Conservation (phyloP, 2,113 vertebrate genomes). For the Cyphomyrus plagiostoma region DNA sequence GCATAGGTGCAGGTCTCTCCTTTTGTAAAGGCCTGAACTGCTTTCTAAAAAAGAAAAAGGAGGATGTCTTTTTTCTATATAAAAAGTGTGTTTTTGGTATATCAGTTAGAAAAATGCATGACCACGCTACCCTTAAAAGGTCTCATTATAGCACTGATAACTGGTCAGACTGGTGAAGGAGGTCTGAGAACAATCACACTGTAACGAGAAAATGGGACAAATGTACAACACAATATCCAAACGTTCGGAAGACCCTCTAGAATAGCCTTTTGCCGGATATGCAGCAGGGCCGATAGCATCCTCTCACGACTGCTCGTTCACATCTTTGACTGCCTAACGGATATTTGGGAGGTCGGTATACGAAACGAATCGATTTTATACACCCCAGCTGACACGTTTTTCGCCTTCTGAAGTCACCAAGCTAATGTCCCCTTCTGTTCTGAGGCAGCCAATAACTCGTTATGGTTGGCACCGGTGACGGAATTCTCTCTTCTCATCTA, state of each 20-base stretch:
- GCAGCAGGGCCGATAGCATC: slow-evolving; percentile 19
- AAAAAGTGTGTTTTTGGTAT: slow-evolving; percentile 12
- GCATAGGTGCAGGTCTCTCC: neutral
- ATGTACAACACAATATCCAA: slow-evolving; percentile 18
- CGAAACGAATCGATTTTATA: slow-evolving; percentile 32
- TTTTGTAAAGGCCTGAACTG: neutral
- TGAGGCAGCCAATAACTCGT: neutral
- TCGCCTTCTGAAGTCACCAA: neutral
- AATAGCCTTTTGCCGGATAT: slow-evolving; percentile 16
- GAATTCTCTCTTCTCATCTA: slow-evolving; percentile 46
- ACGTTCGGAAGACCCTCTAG: slow-evolving; percentile 14
- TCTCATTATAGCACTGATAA: slow-evolving; percentile 28
- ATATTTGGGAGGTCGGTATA: slow-evolving; percentile 5
- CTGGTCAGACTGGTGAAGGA: slow-evolving; percentile 29
- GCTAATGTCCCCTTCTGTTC: neutral
- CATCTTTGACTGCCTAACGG: neutral
- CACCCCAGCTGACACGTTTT: slow-evolving; percentile 35
- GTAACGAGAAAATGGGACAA: slow-evolving; percentile 29
- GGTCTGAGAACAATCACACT: slow-evolving; percentile 29
- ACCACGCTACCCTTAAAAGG: slow-evolving; percentile 25
- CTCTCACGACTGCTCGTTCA: neutral
- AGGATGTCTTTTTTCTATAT: slow-evolving; percentile 4
- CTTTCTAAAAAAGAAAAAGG: neutral
- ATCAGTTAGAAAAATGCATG: slow-evolving; percentile 35
- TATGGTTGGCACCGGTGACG: neutral